These are phyloP conservation scores for Pelvicachromis taeniatus DNA, from an alignment of 2,113 vertebrate species.

Conservation along the genomic window DNA sequence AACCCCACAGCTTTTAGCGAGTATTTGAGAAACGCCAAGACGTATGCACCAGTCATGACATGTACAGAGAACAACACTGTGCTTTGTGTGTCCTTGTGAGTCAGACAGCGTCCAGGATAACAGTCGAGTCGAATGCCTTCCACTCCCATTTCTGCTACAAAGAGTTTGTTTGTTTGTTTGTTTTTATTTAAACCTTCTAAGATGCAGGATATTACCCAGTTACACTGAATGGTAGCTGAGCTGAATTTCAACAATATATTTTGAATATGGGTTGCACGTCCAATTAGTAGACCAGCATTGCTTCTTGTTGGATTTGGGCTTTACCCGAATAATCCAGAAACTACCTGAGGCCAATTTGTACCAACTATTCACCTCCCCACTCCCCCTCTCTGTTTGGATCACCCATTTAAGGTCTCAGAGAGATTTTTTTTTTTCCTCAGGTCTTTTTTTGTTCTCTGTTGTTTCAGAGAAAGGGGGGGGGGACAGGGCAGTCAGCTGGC, in stretches of 20 bases:
- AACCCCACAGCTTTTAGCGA: background rate
- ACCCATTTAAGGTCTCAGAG: constrained; percentile 11
- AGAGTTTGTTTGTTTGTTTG: background rate
- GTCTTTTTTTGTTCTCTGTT: constrained; percentile 48
- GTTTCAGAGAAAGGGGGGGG: constrained; percentile 28
- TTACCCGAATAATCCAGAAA: constrained; percentile 20
- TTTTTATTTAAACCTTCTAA: background rate
- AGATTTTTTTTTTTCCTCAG: background rate
- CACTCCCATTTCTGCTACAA: constrained; percentile 19
- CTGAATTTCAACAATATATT: background rate
- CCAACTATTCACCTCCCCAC: background rate
- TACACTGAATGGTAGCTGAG: background rate
- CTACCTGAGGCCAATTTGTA: constrained; percentile 58
- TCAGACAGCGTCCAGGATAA: background rate
- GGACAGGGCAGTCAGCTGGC: constrained; percentile 59
- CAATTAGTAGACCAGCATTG: background rate
- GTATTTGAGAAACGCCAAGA: constrained; percentile 40
- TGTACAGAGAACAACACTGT: background rate
- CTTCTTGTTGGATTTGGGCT: background rate
- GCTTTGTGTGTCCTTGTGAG: constrained; percentile 17
- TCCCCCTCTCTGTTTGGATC: constrained; percentile 7
- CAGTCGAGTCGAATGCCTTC: constrained; percentile 5
- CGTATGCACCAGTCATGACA: constrained; percentile 28
- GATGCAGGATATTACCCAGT: constrained; percentile 15
- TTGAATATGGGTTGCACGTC: background rate